Conservation (phyloP, 2,888 invertebrate species). For the Polymixis flavicincta region DNA sequence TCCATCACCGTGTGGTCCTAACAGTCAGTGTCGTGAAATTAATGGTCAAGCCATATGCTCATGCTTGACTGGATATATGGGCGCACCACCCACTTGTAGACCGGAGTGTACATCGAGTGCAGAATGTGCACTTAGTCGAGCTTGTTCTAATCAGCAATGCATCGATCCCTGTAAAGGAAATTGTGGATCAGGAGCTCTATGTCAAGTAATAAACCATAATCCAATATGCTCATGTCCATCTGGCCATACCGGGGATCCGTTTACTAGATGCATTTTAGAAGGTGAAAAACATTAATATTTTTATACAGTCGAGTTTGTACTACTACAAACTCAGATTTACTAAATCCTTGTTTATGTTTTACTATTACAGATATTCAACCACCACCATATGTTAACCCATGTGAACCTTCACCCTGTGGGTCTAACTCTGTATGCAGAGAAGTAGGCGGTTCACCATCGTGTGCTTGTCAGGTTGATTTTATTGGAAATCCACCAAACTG, state of each 20-base stretch:
- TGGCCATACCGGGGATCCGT: conserved; percentile 94
- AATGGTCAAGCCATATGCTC: conserved; percentile 93
- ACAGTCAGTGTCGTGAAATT: conserved; percentile 92
- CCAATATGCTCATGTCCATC: conserved; percentile 93
- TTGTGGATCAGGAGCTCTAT: conserved; percentile 93
- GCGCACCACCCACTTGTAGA: conserved; percentile 93
- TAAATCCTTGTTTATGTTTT: conserved; percentile 30
- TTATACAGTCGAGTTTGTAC: neutral
- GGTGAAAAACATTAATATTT: conserved; percentile 82
- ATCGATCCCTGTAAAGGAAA: conserved; percentile 93
- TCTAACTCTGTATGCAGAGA: conserved; percentile 92
- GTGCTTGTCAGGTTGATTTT: conserved; percentile 93
- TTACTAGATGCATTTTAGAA: conserved; percentile 91
- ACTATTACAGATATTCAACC: conserved; percentile 77
- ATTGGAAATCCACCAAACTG: conserved; percentile 93
- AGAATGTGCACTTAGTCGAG: conserved; percentile 92
- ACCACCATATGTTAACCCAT: conserved; percentile 88
- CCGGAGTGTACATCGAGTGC: conserved; percentile 93
- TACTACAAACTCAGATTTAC: conserved; percentile 18
- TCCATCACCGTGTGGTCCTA: conserved; percentile 94
- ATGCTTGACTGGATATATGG: conserved; percentile 92
- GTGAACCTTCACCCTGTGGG: conserved; percentile 94
- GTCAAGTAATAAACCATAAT: conserved; percentile 94
- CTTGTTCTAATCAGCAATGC: conserved; percentile 94
- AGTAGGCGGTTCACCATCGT: conserved; percentile 92